These are phyloP conservation scores for Wiebesia pumilae DNA, from an alignment of 1,140 invertebrate species.

Conservation along the genomic window DNA sequence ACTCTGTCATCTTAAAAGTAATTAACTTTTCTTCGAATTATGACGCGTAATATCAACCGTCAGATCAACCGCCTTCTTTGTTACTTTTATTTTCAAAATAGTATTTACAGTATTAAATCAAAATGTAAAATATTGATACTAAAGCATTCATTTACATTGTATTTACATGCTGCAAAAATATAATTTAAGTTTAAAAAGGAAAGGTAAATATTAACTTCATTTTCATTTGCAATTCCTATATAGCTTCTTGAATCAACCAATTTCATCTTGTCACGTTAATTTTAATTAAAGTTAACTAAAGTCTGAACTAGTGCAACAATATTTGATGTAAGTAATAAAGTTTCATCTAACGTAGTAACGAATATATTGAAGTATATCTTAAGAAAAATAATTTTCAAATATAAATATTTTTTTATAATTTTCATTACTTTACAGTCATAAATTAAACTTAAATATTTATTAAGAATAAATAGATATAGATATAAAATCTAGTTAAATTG, in stretches of 20 bases:
- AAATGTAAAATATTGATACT: constrained; percentile 25
- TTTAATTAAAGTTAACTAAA: too few relatives aligned
- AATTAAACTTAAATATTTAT: too few relatives aligned
- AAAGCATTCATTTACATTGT: constrained; percentile 46
- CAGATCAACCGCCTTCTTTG: constrained; percentile 18
- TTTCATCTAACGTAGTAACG: too few relatives aligned
- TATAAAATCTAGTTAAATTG: too few relatives aligned
- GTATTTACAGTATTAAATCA: constrained; percentile 44
- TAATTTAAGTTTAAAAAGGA: constrained; percentile 39
- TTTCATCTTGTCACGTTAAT: not conserved
- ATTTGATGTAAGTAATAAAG: too few relatives aligned
- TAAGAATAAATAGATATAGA: too few relatives aligned
- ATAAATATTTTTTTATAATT: too few relatives aligned
- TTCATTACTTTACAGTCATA: too few relatives aligned
- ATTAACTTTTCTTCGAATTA: not conserved
- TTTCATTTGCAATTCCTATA: constrained; percentile 22
- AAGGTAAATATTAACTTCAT: constrained; percentile 15
- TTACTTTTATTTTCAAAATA: constrained; percentile 24
- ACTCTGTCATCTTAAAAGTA: constrained; percentile 31
- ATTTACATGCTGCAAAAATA: constrained; percentile 50
- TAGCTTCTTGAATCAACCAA: not conserved
- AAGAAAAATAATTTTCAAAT: too few relatives aligned
- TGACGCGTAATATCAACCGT: not conserved
- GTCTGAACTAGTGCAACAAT: too few relatives aligned
- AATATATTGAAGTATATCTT: too few relatives aligned